Evolutionary conservation across 2,888 invertebrate species (phyloP).

Genomic region (Anthophora plumipes): DNA sequence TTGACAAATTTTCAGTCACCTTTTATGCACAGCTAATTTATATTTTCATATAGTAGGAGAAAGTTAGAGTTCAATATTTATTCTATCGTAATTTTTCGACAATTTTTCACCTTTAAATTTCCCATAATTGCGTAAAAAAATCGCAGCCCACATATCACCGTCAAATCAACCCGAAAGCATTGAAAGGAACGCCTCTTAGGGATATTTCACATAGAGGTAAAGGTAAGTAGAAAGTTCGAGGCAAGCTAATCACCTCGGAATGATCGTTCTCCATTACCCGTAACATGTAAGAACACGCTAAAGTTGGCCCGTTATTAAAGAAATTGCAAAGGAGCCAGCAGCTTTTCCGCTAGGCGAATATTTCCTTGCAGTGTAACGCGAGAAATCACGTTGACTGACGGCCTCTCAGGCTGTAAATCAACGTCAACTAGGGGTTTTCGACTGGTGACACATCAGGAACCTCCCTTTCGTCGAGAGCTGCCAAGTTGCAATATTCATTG

Average conservation of each 20-base stretch:
- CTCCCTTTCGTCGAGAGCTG: conserved; percentile 32
- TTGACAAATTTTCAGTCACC: too few species aligned
- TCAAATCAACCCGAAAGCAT: too few species aligned
- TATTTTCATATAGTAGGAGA: too few species aligned
- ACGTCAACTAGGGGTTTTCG: conserved; percentile 27
- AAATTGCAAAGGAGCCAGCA: conserved; percentile 39
- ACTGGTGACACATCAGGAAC: conserved; percentile 18
- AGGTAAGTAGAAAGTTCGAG: background rate
- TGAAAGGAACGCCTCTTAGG: too few species aligned
- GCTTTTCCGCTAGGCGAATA: conserved; percentile 36
- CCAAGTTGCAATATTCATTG: conserved; percentile 25
- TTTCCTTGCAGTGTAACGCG: conserved; percentile 25
- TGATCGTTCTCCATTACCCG: background rate
- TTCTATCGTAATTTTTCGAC: too few species aligned
- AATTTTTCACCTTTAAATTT: too few species aligned
- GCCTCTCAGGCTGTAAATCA: conserved; percentile 49
- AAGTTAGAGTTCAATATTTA: too few species aligned
- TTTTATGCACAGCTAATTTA: too few species aligned
- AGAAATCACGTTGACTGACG: conserved; percentile 27
- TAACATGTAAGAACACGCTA: background rate
- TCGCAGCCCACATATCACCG: too few species aligned
- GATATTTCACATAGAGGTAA: too few species aligned
- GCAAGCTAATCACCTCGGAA: conserved; percentile 44
- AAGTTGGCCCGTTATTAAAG: conserved; percentile 40
- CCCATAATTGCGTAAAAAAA: too few species aligned